Base-by-base conservation (phyloP, 2,888 invertebrate genomes). In the Cryptosula pallasiana region DNA sequence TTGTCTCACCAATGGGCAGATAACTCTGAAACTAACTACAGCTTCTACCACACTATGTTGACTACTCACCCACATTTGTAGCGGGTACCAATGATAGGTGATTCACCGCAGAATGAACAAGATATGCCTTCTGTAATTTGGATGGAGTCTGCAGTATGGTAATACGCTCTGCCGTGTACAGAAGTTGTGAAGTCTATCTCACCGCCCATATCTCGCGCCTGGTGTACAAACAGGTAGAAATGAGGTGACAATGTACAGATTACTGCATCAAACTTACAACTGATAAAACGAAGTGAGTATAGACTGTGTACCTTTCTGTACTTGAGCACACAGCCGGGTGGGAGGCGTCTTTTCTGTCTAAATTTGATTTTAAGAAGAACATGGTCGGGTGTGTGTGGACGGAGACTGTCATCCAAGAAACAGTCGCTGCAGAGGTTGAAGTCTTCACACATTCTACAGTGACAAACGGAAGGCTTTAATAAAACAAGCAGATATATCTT, bases 61-160 rank as follows among this genome's bases (percentile, higher is more conserved):
- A n/a, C n/a, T 23, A 63, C 63, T 25, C 63, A 63, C 63, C 63
- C 63, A 32, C 63, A 63, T 63, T 63, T 63, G 32, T 63, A 63
- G 3, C 63, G 2, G 9, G 5, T 63, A n/a, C 63, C 63, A 32
- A 34, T 27, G 2, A 63, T 63, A 13, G 63, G 63, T 29, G 63
- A 63, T 32, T 63, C 25, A 2, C 63, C 63, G 32, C 63, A 63
- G n/a, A 63, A 63, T 32, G 63, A 25, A 63, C 63, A 63, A 9
- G 32, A 25, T 13, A 63, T 63, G 9, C 29, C 63, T 32, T 63
- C 63, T 16, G 25, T 63, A 27, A 27, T 29, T n/a, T 63, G 29
- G 27, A 63, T 25, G 3, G 20, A 16, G 2, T 63, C 29, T 3
- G 63, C 5, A 3, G 63, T 63, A 27, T 63, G 63, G 32, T 63